Conservation (phyloP, 2,888 invertebrate genomes). For the Orthonychiurus folsomi region DNA sequence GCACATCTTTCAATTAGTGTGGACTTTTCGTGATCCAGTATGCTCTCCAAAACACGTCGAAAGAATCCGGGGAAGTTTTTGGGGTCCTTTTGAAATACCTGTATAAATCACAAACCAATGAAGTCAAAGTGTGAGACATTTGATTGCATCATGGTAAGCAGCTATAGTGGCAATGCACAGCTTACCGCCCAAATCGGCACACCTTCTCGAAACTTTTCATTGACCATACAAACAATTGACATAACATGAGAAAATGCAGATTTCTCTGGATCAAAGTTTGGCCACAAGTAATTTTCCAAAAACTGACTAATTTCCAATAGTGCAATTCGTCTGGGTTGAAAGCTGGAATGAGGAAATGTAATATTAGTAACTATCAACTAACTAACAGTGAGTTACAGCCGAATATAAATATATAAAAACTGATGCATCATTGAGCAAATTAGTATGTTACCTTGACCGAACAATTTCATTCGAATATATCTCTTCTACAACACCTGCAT, state of each 20-base stretch:
- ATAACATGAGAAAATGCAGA: constrained; percentile 81
- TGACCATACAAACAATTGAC: constrained; percentile 96
- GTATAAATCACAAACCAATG: too few species aligned
- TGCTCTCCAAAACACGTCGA: constrained; percentile 65
- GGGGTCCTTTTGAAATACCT: constrained; percentile 68
- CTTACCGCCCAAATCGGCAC: constrained; percentile 88
- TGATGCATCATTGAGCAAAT: constrained; percentile 5
- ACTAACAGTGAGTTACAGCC: background rate
- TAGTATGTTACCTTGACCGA: constrained; percentile 54
- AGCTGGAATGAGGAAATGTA: constrained; percentile 51
- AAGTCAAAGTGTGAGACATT: too few species aligned
- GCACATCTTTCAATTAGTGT: constrained; percentile 49
- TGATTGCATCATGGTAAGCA: too few species aligned
- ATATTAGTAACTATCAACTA: constrained; percentile 8
- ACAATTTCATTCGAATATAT: constrained; percentile 81
- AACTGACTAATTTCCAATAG: constrained; percentile 96
- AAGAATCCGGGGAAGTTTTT: constrained; percentile 73
- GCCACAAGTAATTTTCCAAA: constrained; percentile 93
- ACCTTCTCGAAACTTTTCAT: constrained; percentile 95
- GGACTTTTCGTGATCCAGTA: constrained; percentile 75
- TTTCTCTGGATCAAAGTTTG: constrained; percentile 69
- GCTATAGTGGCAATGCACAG: constrained; percentile 4
- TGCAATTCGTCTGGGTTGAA: constrained; percentile 80
- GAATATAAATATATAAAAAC: too few species aligned
- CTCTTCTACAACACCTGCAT: constrained; percentile 72